Evolutionary conservation across 2,113 vertebrate species (phyloP).

Genomic region (Suricata suricatta): DNA sequence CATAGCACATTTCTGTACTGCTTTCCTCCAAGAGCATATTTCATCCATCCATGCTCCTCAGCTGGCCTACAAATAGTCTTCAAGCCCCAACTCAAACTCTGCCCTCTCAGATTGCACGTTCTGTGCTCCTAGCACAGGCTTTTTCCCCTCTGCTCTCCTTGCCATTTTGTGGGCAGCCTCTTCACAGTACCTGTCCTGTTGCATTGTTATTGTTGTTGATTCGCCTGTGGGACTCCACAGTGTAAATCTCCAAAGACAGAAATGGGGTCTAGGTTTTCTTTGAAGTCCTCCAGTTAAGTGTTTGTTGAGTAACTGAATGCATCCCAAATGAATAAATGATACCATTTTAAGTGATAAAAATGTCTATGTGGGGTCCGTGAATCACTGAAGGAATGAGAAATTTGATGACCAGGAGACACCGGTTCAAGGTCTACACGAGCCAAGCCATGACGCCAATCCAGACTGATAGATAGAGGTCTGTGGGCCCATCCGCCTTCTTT

Average conservation of each 20-base stretch:
- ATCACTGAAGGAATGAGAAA: not conserved
- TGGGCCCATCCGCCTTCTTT: not conserved
- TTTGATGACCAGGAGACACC: not conserved
- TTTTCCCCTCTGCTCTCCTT: not conserved
- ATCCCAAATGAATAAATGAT: not conserved
- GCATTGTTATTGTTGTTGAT: accelerated
- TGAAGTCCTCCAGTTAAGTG: not conserved
- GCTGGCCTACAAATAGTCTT: not conserved
- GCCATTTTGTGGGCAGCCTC: too few relatives aligned
- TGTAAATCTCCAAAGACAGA: not conserved
- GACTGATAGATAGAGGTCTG: not conserved
- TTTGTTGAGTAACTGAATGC: not conserved
- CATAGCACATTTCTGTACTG: not conserved
- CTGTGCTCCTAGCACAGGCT: not conserved
- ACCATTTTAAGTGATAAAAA: not conserved
- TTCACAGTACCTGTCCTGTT: not conserved
- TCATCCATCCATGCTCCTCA: not conserved
- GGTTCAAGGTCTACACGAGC: not conserved
- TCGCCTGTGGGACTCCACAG: not conserved
- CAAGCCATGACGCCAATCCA: not conserved
- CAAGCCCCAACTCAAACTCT: not conserved
- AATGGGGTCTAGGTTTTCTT: not conserved
- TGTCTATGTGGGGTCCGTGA: not conserved
- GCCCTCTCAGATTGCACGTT: accelerated
- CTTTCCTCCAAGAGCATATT: not conserved